Evolutionary conservation across 2,888 invertebrate species (phyloP).

Genomic region (Microctonus brassicae): DNA sequence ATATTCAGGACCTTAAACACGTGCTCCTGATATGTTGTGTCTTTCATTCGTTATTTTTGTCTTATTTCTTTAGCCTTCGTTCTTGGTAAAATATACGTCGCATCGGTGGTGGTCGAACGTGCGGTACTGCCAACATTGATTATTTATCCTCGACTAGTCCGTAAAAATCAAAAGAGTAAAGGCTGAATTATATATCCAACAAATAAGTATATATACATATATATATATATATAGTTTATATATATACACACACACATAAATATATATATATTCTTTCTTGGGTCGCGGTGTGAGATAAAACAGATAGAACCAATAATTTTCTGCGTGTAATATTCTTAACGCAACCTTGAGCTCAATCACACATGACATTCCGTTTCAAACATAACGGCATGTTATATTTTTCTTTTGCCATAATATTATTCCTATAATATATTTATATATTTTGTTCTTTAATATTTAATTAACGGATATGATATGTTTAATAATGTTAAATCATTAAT

Average conservation of each 20-base stretch:
- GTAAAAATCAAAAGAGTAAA: conserved; percentile 10
- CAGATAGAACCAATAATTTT: conserved; percentile 1
- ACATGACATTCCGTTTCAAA: conserved; percentile 2
- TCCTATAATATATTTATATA: too few species aligned
- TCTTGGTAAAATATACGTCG: conserved; percentile 4
- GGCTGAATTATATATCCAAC: background rate
- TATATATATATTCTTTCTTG: too few species aligned
- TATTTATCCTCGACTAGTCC: conserved; percentile 30
- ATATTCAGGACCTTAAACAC: conserved; percentile 25
- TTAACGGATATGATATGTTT: background rate
- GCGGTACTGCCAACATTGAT: conserved; percentile 22
- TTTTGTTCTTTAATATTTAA: too few species aligned
- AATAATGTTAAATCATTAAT: conserved; percentile 1
- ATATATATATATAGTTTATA: too few species aligned
- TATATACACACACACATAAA: too few species aligned
- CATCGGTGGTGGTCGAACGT: conserved; percentile 27
- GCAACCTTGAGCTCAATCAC: background rate
- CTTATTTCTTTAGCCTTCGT: background rate
- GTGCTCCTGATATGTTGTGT: conserved; percentile 20
- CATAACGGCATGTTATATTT: background rate
- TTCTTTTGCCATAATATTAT: too few species aligned
- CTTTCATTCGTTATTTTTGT: conserved; percentile 4
- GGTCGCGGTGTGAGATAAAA: background rate
- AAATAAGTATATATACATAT: too few species aligned
- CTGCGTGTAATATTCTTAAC: too few species aligned